Base-by-base conservation (phyloP, 2,113 vertebrate genomes). In the Pitta sordida region DNA sequence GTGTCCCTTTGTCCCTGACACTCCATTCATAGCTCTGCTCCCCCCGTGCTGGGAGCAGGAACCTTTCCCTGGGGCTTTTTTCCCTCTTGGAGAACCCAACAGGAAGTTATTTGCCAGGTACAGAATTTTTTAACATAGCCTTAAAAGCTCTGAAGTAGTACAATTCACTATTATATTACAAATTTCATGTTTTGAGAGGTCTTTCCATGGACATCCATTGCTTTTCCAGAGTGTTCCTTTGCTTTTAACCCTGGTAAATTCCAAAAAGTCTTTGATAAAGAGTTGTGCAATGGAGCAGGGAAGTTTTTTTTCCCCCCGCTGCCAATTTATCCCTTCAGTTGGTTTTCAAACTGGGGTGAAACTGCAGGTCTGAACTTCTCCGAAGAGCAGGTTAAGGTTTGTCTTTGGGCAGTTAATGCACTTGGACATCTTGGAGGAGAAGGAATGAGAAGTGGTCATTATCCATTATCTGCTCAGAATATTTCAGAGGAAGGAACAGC, bases 391-490 rank as follows among this genome's bases (percentile, higher is more conserved):
- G 97, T 96, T 97, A 94, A 92, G 93, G 84, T 96, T 88, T 97
- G 96, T 97, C 95, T 67, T 14, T 87, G 96, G 90, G 90, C 95
- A 95, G 92, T 95, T 98, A 98, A 98, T 97, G 94, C 88, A 94
- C 95, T 97, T 97, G 94, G 98, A 97, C 96, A 4, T 97, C 96
- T 96, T 97, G 39, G 91, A 97, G 97, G 97, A 97, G 93, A 96
- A 97, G 94, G 95, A 92, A 96, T 92, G 97, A 97, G 96, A 97
- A 97, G 97, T 95, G 97, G 97, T 98, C 97, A 97, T 97, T 98
- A 98, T 96, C 97, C 97, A 98, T 98, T 98, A 98, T 97, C 97
- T 97, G 97, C 97, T 95, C 90, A 96, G 97, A 96, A 90, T 97
- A 97, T 92, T 96, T 97, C 97, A 97, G 94, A 97, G 96, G 92